phyloP scores from a whole-genome alignment of 1,140 invertebrate genomes.

The Onthophagus taurus region DNA sequence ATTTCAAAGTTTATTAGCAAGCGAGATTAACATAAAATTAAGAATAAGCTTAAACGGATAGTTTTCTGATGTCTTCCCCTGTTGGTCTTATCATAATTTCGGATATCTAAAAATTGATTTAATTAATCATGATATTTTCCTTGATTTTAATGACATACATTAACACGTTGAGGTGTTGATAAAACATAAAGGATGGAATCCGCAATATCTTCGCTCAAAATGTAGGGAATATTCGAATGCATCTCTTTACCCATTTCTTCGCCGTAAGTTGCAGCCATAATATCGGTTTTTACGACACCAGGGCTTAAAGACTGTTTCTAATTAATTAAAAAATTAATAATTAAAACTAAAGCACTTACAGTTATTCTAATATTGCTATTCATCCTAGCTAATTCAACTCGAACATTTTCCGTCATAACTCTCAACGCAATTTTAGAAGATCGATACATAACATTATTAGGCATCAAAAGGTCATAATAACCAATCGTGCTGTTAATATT shows the following conservation, averaged over 20 bases:
- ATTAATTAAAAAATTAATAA: too few species aligned
- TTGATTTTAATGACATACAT: too few species aligned
- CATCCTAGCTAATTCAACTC: conserved; percentile 38
- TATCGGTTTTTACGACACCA: conserved; percentile 1
- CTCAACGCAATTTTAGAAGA: conserved; percentile 41
- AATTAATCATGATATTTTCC: too few species aligned
- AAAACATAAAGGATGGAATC: conserved; percentile 1
- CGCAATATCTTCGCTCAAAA: conserved; percentile 4
- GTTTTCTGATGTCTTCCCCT: too few species aligned
- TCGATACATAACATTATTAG: background rate
- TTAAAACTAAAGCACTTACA: conserved; percentile 23
- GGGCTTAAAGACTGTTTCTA: background rate
- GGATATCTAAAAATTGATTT: too few species aligned
- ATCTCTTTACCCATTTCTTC: background rate
- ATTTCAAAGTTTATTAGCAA: too few species aligned
- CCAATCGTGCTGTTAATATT: conserved; percentile 9
- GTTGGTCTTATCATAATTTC: too few species aligned
- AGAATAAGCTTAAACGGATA: too few species aligned
- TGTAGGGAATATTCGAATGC: too few species aligned
- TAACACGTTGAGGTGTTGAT: background rate
- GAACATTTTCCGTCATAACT: conserved; percentile 39
- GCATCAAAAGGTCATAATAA: background rate
- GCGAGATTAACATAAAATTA: too few species aligned
- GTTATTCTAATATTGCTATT: conserved; percentile 41
- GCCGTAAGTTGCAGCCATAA: background rate